A percentile compares a stretch with the other conserved stretches of the same genome.
These are phyloP conservation scores for Peromyscus polionotus DNA, from an alignment of 2,113 vertebrate species.

Conservation along the genomic window DNA sequence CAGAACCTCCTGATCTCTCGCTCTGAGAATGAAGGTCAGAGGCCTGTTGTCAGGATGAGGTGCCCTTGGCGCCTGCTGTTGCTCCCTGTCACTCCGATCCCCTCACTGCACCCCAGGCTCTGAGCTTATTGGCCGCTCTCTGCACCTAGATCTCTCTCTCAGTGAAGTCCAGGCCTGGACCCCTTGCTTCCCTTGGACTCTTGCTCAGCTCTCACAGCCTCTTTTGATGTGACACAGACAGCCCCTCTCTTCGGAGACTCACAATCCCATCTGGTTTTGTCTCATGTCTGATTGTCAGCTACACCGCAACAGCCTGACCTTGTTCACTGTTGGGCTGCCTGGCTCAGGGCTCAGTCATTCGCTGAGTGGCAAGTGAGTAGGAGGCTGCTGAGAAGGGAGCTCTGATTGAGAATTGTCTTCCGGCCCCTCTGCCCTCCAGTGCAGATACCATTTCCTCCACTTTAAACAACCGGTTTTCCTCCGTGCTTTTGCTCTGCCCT, in stretches of 20 bases:
- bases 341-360: neutral
- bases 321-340: neutral
- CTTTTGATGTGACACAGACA: neutral
- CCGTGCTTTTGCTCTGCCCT: neutral
- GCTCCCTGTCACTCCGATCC: neutral
- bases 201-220: neutral
- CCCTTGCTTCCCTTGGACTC: neutral
- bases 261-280: neutral
- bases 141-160: neutral
- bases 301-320: neutral
- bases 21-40: neutral
- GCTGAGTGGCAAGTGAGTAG: neutral
- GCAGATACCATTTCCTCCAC: neutral
- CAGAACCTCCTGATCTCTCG: neutral
- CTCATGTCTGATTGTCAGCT: neutral
- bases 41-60: neutral
- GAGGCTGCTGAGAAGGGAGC: neutral
- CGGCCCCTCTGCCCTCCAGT: neutral
- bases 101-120: neutral
- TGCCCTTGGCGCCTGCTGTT: neutral
- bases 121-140: neutral
- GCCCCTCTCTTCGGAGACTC: neutral
- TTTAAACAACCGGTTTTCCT: neutral
- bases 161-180: neutral
- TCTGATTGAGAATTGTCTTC: neutral